These are phyloP conservation scores for Dendroctonus ponderosae DNA, from an alignment of 1,140 invertebrate species.

Conservation along the genomic window DNA sequence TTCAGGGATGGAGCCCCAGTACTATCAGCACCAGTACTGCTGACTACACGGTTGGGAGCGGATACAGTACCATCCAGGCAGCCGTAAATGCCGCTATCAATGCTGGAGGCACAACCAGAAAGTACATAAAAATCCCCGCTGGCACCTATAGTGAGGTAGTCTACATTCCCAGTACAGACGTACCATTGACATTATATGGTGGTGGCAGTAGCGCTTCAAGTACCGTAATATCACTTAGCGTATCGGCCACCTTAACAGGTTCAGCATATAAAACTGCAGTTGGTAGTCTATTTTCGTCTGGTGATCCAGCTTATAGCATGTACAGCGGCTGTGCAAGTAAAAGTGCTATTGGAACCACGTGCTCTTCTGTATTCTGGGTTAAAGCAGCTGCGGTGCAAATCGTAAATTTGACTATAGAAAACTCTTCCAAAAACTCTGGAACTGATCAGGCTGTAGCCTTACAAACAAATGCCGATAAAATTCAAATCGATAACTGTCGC, in stretches of 20 bases:
- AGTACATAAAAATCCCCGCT: conserved; percentile 18
- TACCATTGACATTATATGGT: conserved; percentile 18
- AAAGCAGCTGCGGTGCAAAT: neutral
- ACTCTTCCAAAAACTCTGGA: conserved; percentile 2
- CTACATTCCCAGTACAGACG: conserved; percentile 18
- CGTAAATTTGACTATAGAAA: conserved; percentile 4
- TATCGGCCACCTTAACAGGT: neutral
- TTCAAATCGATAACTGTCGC: conserved; percentile 8
- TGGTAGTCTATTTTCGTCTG: neutral
- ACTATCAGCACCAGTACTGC: conserved; percentile 3
- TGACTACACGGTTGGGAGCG: conserved; percentile 14
- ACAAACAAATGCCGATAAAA: conserved; percentile 1
- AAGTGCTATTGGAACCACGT: conserved; percentile 14
- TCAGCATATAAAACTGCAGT: conserved; percentile 2
- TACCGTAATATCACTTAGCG: conserved; percentile 4
- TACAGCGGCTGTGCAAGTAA: conserved; percentile 11
- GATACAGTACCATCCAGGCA: conserved; percentile 21
- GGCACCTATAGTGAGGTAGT: conserved; percentile 21
- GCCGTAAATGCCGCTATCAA: conserved; percentile 25
- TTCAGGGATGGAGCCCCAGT: conserved; percentile 9
- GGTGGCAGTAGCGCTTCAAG: conserved; percentile 9
- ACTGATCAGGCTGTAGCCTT: conserved; percentile 19
- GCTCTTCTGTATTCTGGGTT: conserved; percentile 16
- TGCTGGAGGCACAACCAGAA: conserved; percentile 13
- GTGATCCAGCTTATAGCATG: conserved; percentile 20